Evolutionary conservation across 2,797 vertebrate genomes (phyloP).

Genomic region (Acanthiza pusilla): DNA sequence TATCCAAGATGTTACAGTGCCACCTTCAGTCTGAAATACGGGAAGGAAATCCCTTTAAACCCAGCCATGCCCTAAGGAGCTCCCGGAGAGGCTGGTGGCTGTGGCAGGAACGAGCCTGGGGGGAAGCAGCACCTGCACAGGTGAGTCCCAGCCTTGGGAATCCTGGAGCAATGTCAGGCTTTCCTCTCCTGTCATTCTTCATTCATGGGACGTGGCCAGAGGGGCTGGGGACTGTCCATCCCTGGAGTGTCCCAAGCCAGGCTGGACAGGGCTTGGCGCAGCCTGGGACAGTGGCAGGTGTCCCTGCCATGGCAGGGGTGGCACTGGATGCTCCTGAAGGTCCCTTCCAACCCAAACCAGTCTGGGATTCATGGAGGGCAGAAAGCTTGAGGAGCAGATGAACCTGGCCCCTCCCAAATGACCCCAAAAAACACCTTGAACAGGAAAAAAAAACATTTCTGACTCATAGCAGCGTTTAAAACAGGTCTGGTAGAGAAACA

Average conservation of each 20-base stretch:
- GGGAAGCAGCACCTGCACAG: neutral
- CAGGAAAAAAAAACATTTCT: neutral
- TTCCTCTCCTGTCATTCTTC: neutral
- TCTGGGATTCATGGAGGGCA: neutral
- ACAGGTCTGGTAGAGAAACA: neutral
- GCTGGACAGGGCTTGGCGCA: neutral
- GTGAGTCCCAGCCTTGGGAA: accelerated
- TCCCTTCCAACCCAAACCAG: neutral
- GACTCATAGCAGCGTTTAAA: neutral
- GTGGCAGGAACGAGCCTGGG: accelerated
- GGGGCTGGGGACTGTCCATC: neutral
- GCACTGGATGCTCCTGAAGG: neutral
- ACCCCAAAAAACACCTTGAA: neutral
- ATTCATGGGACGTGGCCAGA: accelerated
- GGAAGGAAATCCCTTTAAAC: neutral
- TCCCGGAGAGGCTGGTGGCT: neutral
- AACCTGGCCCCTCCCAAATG: neutral
- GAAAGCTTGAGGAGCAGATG: neutral
- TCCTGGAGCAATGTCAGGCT: accelerated
- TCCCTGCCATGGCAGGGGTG: neutral
- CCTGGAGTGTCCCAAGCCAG: neutral
- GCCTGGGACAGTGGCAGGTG: neutral
- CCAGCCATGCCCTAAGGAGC: neutral
- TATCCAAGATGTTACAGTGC: neutral
- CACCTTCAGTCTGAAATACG: constrained; percentile 12